These are phyloP conservation scores for Catharus minimus DNA, from an alignment of 2,113 vertebrate genomes.

Conservation along the genomic window DNA sequence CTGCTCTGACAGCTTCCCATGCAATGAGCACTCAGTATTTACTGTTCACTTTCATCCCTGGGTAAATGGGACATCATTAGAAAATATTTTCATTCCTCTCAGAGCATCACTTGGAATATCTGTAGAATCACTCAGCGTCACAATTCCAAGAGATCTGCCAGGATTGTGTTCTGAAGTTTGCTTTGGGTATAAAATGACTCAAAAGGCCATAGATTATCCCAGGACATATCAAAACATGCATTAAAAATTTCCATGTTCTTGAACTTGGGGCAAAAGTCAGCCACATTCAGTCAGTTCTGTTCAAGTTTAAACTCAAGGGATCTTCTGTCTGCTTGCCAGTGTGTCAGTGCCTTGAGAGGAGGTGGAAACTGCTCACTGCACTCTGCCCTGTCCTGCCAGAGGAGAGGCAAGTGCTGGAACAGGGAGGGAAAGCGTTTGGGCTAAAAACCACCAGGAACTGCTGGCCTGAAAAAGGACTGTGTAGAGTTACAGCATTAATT, in stretches of 20 bases:
- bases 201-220: constrained; percentile 56
- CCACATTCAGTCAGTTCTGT: background rate
- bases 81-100: constrained; percentile 58
- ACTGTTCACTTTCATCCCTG: background rate
- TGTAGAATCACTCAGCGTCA: constrained; percentile 51
- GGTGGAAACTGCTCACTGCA: background rate
- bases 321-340: background rate
- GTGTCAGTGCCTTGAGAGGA: background rate
- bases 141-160: constrained; percentile 46
- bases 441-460: background rate
- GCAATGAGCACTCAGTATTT: background rate
- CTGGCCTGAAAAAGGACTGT: background rate
- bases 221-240: constrained; percentile 52
- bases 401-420: background rate
- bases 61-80: constrained; percentile 18
- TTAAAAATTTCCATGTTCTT: constrained; percentile 50
- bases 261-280: constrained; percentile 10
- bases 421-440: background rate
- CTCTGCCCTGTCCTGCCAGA: background rate
- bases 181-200: constrained; percentile 47
- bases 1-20: constrained; percentile 24
- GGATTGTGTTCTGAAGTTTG: constrained; percentile 39
- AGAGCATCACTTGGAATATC: constrained; percentile 58
- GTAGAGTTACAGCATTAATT: background rate
- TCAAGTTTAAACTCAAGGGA: constrained; percentile 23